A percentile compares a stretch with the other conserved stretches of the same genome.
These are phyloP conservation scores for Lithophane leautieri DNA, from an alignment of 2,888 invertebrate genomes.

Conservation along the genomic window DNA sequence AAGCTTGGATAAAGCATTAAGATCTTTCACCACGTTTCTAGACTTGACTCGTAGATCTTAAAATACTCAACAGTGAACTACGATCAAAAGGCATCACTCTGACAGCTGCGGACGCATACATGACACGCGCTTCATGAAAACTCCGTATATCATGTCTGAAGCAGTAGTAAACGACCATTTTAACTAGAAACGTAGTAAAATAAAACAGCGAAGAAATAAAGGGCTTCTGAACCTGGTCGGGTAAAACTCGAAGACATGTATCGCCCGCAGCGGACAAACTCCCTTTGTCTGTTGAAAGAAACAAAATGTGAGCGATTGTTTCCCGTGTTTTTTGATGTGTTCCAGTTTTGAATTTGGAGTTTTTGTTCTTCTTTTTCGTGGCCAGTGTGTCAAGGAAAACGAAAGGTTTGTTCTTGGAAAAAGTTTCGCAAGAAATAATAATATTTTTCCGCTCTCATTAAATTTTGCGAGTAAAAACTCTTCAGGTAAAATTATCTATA, in stretches of 20 bases:
- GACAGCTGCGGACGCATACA: slow-evolving; percentile 80
- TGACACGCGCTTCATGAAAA: slow-evolving; percentile 79
- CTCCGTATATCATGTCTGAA: slow-evolving; percentile 80
- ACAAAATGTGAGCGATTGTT: slow-evolving; percentile 86
- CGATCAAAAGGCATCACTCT: slow-evolving; percentile 78
- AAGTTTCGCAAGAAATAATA: slow-evolving; percentile 20
- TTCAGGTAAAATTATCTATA: slow-evolving; percentile 31
- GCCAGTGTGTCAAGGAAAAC: slow-evolving; percentile 62
- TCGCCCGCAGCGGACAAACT: slow-evolving; percentile 80
- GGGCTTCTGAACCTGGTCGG: slow-evolving; percentile 75
- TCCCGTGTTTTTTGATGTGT: slow-evolving; percentile 75
- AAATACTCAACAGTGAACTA: slow-evolving; percentile 55
- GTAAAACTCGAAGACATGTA: slow-evolving; percentile 76
- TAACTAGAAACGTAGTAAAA: slow-evolving; percentile 67
- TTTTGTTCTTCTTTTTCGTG: slow-evolving; percentile 55
- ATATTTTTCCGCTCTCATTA: slow-evolving; percentile 9
- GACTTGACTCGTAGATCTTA: slow-evolving; percentile 20
- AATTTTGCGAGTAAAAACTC: slow-evolving; percentile 33
- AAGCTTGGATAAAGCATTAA: slow-evolving; percentile 1
- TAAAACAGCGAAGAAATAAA: slow-evolving; percentile 59
- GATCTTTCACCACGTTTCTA: neutral
- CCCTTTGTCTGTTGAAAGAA: slow-evolving; percentile 81
- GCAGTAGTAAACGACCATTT: slow-evolving; percentile 80
- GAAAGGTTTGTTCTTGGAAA: slow-evolving; percentile 40
- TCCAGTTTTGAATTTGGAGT: slow-evolving; percentile 68